A percentile compares a stretch with the other conserved stretches of the same genome.
Evolutionary conservation across 1,140 invertebrate species (phyloP).

Genomic region (Bombus polaris): DNA sequence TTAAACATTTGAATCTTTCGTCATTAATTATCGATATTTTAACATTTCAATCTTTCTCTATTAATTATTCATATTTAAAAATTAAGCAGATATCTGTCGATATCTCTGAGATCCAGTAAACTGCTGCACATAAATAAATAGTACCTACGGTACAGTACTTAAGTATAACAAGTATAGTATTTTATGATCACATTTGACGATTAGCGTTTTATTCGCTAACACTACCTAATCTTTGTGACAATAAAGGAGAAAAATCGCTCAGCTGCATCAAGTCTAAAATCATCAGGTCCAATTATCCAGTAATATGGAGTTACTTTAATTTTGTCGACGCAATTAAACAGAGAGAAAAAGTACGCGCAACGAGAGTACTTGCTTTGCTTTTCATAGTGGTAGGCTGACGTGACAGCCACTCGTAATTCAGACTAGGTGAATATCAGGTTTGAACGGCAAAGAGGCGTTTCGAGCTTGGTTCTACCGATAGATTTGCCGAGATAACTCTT

Average conservation of each 20-base stretch:
- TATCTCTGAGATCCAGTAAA: too few relatives aligned
- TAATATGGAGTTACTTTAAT: background rate
- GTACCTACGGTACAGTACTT: too few relatives aligned
- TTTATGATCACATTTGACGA: background rate
- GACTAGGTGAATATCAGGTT: slow-evolving; percentile 60
- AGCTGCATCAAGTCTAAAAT: too few relatives aligned
- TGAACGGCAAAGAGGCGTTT: slow-evolving; percentile 26
- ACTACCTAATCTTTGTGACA: background rate
- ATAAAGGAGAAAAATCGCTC: background rate
- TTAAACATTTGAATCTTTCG: too few relatives aligned
- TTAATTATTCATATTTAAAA: background rate
- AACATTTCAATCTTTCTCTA: background rate
- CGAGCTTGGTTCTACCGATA: slow-evolving; percentile 41
- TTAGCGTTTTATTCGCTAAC: background rate
- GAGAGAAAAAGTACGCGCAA: background rate
- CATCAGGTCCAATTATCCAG: background rate
- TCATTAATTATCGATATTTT: too few relatives aligned
- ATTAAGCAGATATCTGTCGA: background rate
- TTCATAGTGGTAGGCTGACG: slow-evolving; percentile 37
- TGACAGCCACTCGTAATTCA: slow-evolving; percentile 62
- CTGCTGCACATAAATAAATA: too few relatives aligned
- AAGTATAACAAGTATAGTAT: too few relatives aligned
- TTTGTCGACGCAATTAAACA: slow-evolving; percentile 29
- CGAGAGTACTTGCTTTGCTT: slow-evolving; percentile 3
- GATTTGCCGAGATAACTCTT: slow-evolving; percentile 65